Evolutionary conservation across 1,140 invertebrate species (phyloP), one percentile per base, ranked within the genome.

Genomic region (Drosophila ogumai): DNA sequence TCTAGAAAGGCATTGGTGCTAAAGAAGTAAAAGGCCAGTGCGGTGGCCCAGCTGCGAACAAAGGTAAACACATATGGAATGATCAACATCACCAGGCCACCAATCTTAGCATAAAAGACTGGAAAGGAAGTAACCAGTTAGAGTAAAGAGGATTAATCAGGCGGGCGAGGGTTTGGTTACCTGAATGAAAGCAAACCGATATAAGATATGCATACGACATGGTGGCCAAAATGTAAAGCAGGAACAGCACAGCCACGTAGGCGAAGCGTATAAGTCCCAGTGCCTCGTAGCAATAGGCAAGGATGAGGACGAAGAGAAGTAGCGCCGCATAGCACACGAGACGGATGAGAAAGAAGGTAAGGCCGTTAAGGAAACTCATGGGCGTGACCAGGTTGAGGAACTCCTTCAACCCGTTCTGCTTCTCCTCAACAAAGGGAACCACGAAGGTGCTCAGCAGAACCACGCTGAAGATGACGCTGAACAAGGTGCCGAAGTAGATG

Each of bases 51-150:
- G 38, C 77, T 81, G 32, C 68, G 61, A 9, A 79, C 76, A 57
- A 92, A 81, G 28, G 60, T 79, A 34, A 91, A 91, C 55, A 87
- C 61, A 57, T 85, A 91, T 12, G 92, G 92, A 58, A 86, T 86
- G 32, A 92, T 55, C 6, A 91, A 55, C 34, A 91, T 41, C 1
- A 91, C 65, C 28, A 90, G 64, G 15, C 92, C 91, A 6, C 92
- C 91, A 50, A 90, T 75, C 78, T 91, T 92, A 0, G 92, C 92
- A 75, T 91, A 92, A 38, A 91, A 92, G 9, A 92, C 92, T 92
- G 56, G 0, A 64, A 69, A 15, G 8, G 5, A 41, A 44, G 7
- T 25, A 34, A n/a, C 1, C n/a, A 43, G n/a, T 10, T 34, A 9
- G 13, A 36, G 25, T 61, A 32, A 19, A 17, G 3, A 32, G 1